Conservation (phyloP, 2,797 vertebrate species). For the Eupleurogrammus muticus region DNA sequence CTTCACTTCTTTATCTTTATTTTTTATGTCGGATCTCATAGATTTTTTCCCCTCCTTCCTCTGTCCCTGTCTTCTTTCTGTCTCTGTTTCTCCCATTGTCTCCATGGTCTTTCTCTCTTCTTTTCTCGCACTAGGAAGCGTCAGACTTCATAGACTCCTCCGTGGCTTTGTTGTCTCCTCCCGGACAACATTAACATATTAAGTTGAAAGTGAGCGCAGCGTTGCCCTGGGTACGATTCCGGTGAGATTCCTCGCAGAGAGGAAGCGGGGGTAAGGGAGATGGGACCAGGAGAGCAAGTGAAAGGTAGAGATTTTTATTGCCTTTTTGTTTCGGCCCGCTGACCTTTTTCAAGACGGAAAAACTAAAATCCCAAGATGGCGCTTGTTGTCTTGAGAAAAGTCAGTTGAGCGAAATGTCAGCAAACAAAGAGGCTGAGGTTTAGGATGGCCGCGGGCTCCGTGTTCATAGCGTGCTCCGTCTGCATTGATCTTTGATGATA, state of each 20-base stretch:
- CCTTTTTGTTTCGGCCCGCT: slow-evolving; percentile 39
- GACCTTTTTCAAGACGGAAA: slow-evolving; percentile 54
- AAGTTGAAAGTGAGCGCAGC: slow-evolving; percentile 32
- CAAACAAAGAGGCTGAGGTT: slow-evolving; percentile 31
- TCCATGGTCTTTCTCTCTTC: slow-evolving; percentile 13
- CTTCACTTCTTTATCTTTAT: neutral
- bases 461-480: slow-evolving; percentile 15
- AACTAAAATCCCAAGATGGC: slow-evolving; percentile 16
- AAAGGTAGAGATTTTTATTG: slow-evolving; percentile 27
- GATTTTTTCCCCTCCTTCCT: neutral
- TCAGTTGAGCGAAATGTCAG: slow-evolving; percentile 44
- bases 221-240: neutral
- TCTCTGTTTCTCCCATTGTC: slow-evolving; percentile 12
- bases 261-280: slow-evolving; percentile 10
- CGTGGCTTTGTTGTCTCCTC: slow-evolving; percentile 14
- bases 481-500: slow-evolving; percentile 40
- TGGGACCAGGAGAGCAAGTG: neutral
- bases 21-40: slow-evolving; percentile 1
- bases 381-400: slow-evolving; percentile 40
- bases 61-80: slow-evolving; percentile 22
- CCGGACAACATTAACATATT: slow-evolving; percentile 35
- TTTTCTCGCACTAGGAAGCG: slow-evolving; percentile 9
- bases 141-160: slow-evolving; percentile 20
- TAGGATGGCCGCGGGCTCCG: slow-evolving; percentile 2
- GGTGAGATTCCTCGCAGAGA: slow-evolving; percentile 23